A percentile compares a stretch with the other conserved stretches of the same genome.
Conservation (phyloP, 2,113 vertebrate genomes). For the Lamprotornis superbus region DNA sequence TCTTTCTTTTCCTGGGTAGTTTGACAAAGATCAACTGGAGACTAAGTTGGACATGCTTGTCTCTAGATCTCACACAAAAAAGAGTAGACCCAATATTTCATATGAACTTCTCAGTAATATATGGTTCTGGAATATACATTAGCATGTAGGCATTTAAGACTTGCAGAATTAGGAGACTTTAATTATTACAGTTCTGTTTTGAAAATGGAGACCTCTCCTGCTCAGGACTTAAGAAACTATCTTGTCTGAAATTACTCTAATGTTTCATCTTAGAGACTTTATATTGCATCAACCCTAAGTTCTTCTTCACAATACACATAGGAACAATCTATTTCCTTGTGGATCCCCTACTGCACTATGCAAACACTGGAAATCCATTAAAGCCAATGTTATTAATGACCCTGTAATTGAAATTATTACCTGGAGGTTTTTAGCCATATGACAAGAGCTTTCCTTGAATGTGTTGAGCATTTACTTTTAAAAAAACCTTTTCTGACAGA, state of each 20-base stretch:
- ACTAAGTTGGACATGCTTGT: neutral
- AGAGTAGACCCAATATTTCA: neutral
- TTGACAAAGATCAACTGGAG: neutral
- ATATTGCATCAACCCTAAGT: neutral
- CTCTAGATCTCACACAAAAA: neutral
- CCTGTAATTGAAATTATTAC: neutral
- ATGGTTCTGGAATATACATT: neutral
- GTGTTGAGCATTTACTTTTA: neutral
- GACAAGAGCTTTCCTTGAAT: neutral
- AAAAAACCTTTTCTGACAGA: neutral
- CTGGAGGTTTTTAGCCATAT: neutral
- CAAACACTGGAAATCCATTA: neutral
- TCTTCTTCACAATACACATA: neutral
- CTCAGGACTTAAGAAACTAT: neutral
- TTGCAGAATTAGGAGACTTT: neutral
- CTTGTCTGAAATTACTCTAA: neutral
- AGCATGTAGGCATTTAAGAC: neutral
- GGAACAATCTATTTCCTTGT: neutral
- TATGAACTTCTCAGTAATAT: neutral
- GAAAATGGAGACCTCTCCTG: neutral
- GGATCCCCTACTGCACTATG: neutral
- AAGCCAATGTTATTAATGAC: neutral
- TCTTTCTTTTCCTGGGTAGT: neutral
- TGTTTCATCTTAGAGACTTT: neutral
- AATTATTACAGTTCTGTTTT: neutral